These are phyloP conservation scores for Drosophila macrothrix DNA, from an alignment of 2,888 invertebrate genomes.

Conservation along the genomic window DNA sequence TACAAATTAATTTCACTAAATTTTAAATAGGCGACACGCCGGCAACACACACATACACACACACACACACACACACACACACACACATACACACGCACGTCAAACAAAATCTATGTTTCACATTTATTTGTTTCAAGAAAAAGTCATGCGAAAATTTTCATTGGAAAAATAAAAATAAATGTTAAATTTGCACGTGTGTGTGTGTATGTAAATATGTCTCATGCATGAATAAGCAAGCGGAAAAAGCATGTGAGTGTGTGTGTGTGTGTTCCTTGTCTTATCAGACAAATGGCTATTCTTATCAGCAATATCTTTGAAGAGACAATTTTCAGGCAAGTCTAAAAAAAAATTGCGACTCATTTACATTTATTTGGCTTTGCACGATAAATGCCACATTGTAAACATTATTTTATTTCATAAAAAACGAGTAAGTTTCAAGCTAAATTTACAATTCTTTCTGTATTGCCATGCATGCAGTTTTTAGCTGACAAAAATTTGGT, in stretches of 20 bases:
- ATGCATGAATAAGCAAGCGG: slow-evolving; percentile 60
- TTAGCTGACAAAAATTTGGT: slow-evolving; percentile 12
- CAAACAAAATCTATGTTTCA: slow-evolving; percentile 41
- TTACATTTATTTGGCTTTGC: slow-evolving; percentile 17
- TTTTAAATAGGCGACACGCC: slow-evolving; percentile 40
- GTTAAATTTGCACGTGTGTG: neutral
- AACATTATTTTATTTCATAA: slow-evolving; percentile 12
- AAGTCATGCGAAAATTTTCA: slow-evolving; percentile 43
- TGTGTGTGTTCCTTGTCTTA: slow-evolving; percentile 45
- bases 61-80: neutral
- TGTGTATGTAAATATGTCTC: slow-evolving; percentile 14
- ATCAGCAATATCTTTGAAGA: slow-evolving; percentile 71
- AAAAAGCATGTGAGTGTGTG: slow-evolving; percentile 45
- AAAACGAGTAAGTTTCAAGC: slow-evolving; percentile 23
- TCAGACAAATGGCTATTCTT: slow-evolving; percentile 56
- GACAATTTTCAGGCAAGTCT: slow-evolving; percentile 34
- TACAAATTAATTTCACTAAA: slow-evolving; percentile 63
- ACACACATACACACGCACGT: neutral
- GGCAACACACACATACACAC: slow-evolving; percentile 1
- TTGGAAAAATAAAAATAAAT: slow-evolving; percentile 42
- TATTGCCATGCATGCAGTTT: slow-evolving; percentile 37
- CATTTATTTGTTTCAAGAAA: slow-evolving; percentile 40
- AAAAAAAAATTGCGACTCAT: slow-evolving; percentile 16
- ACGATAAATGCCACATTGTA: slow-evolving; percentile 18
- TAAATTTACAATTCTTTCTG: slow-evolving; percentile 23